phyloP scores from a whole-genome alignment of 2,888 invertebrate species.

The Nomada ruficornis region DNA sequence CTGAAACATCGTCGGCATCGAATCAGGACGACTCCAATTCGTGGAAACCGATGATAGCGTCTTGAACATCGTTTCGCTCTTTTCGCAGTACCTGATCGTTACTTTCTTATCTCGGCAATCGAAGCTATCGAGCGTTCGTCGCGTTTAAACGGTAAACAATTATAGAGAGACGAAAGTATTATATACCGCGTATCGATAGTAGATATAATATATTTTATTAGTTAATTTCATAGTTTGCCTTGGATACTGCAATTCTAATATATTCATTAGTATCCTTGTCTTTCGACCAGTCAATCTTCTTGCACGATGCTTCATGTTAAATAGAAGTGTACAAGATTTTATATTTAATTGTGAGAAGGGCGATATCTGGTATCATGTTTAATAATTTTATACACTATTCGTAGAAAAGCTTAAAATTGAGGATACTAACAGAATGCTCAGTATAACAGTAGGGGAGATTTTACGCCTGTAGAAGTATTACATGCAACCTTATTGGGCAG shows the following conservation, averaged over 20 bases:
- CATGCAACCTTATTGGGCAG: slow-evolving; percentile 51
- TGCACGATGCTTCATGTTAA: not conserved
- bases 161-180: slow-evolving; percentile 22
- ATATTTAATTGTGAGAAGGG: no score
- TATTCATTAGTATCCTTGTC: not conserved
- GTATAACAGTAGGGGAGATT: not conserved
- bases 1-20: slow-evolving; percentile 60
- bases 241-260: not conserved
- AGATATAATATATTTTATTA: slow-evolving; percentile 19
- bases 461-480: slow-evolving; percentile 43
- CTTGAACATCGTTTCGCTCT: slow-evolving; percentile 64
- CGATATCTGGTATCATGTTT: no score
- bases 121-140: slow-evolving; percentile 15
- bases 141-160: slow-evolving; percentile 17
- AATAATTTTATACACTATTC: no score
- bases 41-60: slow-evolving; percentile 82
- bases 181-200: not conserved
- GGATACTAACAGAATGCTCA: not conserved
- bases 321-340: not conserved
- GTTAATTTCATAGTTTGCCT: not conserved
- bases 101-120: slow-evolving; percentile 47
- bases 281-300: not conserved
- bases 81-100: slow-evolving; percentile 75
- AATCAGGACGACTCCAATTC: slow-evolving; percentile 71
- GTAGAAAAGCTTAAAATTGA: not conserved